Evolutionary conservation across 2,888 invertebrate genomes (phyloP), one percentile per base, ranked within the genome.

Genomic region (Teleiodes luculella): DNA sequence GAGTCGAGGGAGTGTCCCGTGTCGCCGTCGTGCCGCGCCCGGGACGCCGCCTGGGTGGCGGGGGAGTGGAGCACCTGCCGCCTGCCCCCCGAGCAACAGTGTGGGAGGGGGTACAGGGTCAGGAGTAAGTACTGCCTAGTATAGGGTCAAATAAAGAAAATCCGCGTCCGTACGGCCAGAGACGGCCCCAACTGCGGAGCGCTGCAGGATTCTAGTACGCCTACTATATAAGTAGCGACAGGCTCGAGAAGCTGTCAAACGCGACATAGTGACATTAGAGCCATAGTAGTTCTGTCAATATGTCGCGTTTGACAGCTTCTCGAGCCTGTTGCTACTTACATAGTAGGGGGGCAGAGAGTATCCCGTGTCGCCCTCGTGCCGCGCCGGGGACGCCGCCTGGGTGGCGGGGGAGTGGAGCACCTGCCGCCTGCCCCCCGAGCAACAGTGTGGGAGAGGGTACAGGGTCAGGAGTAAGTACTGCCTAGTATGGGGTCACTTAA

Each of bases 31-130:
- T 85, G 80, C 59, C 80, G 68, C 51, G 72, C 74, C 52, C 79
- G 82, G 2, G 80, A 77, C 58, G 78, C 87, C 20, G 63, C 73
- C 31, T 92, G 91, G 91, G 76, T 83, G 33, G 69, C 86, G 7
- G 91, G 91, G 35, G 85, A 86, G 56, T 92, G 92, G 92, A 83
- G 82, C 61, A 76, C 83, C 3, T 92, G 92, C 63, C 80, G 83
- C 0, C 68, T 91, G 60, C 90, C 91, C 1, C 85, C 87, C 0
- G 78, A 72, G 6, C 79, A 82, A 36, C 72, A 78, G 5, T 92
- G 91, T 55, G 91, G 91, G 0, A 75, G 76, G 1, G 91, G 91
- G 0, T 85, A 83, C 36, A 71, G 90, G 52, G 80, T 90, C 10
- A 76, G 91, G 72, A 91, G 91, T 91, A 49, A 75, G 81, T 72